These are phyloP conservation scores for Taxidea taxus DNA, from an alignment of 2,113 vertebrate species.

Conservation along the genomic window DNA sequence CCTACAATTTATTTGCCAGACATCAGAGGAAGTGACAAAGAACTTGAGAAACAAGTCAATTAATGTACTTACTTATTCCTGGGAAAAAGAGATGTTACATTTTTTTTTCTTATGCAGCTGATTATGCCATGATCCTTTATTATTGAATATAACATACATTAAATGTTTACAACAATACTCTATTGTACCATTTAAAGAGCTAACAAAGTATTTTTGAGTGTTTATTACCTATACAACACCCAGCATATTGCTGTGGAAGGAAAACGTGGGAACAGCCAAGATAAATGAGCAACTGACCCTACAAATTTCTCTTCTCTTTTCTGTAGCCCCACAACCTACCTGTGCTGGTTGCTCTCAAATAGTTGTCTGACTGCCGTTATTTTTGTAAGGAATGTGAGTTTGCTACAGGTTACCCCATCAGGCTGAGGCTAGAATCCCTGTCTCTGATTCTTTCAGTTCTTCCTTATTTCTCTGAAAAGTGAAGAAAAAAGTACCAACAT, in stretches of 20 bases:
- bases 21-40: not conserved
- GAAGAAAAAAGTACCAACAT: not conserved
- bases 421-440: not conserved
- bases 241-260: not conserved
- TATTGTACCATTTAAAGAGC: not conserved
- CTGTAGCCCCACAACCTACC: not conserved
- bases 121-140: not conserved
- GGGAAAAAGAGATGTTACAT: not conserved
- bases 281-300: not conserved
- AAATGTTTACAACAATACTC: not conserved
- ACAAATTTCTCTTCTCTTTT: not conserved
- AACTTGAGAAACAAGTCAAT: not conserved
- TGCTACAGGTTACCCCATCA: not conserved
- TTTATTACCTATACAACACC: not conserved
- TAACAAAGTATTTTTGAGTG: not conserved
- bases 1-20: not conserved
- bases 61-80: not conserved
- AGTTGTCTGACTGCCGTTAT: not conserved
- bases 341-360: not conserved
- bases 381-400: not conserved
- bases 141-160: not conserved
- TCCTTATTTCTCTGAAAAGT: not conserved
- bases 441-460: not conserved
- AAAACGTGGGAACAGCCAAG: not conserved
- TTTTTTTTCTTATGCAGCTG: not conserved